Conservation (phyloP, 2,888 invertebrate genomes). For the Leptopilina myrica region DNA sequence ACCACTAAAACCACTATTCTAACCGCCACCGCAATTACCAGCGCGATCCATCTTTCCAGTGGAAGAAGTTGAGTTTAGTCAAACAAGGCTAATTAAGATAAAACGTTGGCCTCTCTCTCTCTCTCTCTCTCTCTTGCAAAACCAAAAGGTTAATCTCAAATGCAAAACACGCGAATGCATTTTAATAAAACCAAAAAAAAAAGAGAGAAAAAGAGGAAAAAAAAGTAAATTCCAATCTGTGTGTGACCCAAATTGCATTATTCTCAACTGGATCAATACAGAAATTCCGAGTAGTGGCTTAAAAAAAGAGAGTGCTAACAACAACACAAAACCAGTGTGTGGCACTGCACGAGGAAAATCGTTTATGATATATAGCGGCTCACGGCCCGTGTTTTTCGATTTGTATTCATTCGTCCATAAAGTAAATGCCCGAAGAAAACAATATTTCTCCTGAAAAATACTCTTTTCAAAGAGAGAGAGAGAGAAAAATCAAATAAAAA, state of each 20-base stretch:
- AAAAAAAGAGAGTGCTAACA: slow-evolving; percentile 1
- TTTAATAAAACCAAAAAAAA: not conserved
- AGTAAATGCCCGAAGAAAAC: no score
- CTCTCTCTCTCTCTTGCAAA: no score
- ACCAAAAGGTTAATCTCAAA: not conserved
- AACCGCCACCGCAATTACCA: no score
- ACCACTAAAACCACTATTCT: no score
- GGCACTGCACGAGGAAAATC: not conserved
- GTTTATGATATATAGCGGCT: not conserved
- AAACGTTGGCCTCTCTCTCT: not conserved
- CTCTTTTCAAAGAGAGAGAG: no score
- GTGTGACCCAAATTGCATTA: slow-evolving; percentile 31
- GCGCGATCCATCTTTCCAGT: no score
- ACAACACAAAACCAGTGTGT: not conserved
- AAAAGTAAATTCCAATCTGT: slow-evolving; percentile 26
- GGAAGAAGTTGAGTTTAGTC: not conserved
- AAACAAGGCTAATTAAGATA: slow-evolving; percentile 15
- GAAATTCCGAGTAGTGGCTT: slow-evolving; percentile 16
- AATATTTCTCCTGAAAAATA: no score
- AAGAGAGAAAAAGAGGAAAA: no score
- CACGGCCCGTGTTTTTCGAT: no score
- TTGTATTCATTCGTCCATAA: no score
- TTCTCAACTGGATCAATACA: slow-evolving; percentile 17
- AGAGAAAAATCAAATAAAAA: no score
- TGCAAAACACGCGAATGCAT: slow-evolving; percentile 4